Percentiles rank a stretch among this genome's conserved stretches.
Conservation (phyloP, 2,113 vertebrate genomes). For the human (Homo sapiens) region GRCh38 chr1:189285001-189285500, state of each 20-base stretch:
- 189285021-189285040: background rate
- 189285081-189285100: no score
- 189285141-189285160: no score
- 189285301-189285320: background rate
- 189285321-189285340: background rate
- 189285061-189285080: background rate
- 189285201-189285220: no score
- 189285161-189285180: no score
- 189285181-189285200: no score
- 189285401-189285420: background rate
- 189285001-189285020: no score
- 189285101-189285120: no score
- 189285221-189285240: no score
- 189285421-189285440: background rate
- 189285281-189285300: background rate
- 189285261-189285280: background rate
- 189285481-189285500: background rate
- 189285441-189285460: background rate
- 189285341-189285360: background rate
- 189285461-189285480: background rate
- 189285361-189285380: background rate
- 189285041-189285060: background rate
- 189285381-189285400: background rate
- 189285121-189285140: no score
- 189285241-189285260: background rate